Conservation (phyloP, 2,888 invertebrate genomes). For the Melangyna quadrimaculata region DNA sequence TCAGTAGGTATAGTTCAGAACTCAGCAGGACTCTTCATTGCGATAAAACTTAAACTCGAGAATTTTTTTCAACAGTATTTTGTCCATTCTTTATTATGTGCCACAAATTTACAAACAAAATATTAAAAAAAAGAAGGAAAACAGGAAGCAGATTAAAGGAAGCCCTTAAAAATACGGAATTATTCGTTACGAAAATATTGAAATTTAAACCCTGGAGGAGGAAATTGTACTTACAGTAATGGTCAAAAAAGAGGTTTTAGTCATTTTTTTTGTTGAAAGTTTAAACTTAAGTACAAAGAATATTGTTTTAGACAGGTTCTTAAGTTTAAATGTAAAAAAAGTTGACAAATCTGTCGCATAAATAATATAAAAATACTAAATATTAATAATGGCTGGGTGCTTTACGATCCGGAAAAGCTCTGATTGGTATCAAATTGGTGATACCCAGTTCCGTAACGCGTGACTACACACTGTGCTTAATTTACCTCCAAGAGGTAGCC, state of each 20-base stretch:
- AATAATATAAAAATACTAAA: too few species aligned
- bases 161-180: background rate
- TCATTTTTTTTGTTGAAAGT: background rate
- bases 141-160: background rate
- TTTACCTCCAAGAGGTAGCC: too few species aligned
- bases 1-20: conserved; percentile 6
- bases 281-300: too few species aligned
- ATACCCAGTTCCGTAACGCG: too few species aligned
- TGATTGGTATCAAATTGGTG: too few species aligned
- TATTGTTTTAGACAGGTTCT: too few species aligned
- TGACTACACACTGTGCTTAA: too few species aligned
- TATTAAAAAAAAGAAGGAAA: background rate
- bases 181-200: conserved; percentile 24
- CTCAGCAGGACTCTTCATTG: background rate
- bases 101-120: conserved; percentile 1
- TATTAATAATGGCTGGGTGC: too few species aligned
- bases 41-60: conserved; percentile 32
- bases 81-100: conserved; percentile 4
- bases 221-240: background rate
- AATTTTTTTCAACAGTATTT: background rate
- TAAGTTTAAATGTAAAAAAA: too few species aligned
- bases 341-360: too few species aligned
- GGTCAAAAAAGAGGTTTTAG: background rate
- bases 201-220: conserved; percentile 21
- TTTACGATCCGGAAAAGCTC: too few species aligned